Evolutionary conservation across 2,888 invertebrate species (phyloP).

Genomic region (Cephus rjabovi): DNA sequence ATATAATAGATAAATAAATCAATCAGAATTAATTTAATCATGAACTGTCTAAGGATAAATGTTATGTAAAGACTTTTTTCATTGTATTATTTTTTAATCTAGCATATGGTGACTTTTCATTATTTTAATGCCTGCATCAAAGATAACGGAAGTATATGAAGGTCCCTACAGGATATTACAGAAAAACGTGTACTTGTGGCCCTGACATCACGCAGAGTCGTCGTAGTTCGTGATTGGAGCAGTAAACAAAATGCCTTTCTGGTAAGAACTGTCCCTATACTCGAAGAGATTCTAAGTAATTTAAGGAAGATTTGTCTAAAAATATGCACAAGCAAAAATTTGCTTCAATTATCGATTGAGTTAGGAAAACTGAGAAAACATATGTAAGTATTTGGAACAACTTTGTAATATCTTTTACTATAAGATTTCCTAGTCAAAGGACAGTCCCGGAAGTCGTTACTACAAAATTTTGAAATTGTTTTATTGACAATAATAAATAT

Average conservation of each 20-base stretch:
- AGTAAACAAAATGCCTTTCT: background rate
- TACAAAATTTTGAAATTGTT: too few species aligned
- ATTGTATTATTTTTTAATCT: background rate
- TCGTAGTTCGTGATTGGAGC: background rate
- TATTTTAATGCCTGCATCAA: too few species aligned
- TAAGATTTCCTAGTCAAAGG: too few species aligned
- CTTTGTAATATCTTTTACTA: too few species aligned
- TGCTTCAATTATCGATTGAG: background rate
- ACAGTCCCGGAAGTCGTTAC: too few species aligned
- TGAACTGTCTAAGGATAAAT: background rate
- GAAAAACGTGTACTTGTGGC: background rate
- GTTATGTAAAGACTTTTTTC: background rate
- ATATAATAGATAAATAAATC: background rate
- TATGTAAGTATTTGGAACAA: too few species aligned
- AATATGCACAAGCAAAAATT: background rate
- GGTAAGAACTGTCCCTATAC: background rate
- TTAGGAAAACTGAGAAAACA: too few species aligned
- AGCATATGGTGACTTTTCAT: too few species aligned
- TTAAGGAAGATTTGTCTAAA: background rate
- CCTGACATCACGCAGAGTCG: background rate
- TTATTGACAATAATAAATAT: too few species aligned
- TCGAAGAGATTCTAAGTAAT: background rate
- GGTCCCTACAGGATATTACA: background rate
- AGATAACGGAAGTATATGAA: background rate
- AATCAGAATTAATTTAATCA: background rate